phyloP scores from a whole-genome alignment of 2,113 vertebrate genomes.

The Eira barbara region DNA sequence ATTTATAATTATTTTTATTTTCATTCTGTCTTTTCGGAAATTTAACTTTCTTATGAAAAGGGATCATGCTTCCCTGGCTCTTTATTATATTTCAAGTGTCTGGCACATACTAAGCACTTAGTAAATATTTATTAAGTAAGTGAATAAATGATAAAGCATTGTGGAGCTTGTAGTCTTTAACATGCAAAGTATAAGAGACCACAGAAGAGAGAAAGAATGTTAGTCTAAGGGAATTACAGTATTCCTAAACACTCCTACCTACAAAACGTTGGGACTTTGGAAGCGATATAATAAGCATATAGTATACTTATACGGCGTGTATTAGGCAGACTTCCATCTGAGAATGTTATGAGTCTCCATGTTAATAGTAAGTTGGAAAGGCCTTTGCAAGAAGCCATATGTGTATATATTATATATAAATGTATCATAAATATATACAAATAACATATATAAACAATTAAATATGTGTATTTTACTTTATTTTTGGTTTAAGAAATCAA shows the following conservation, averaged over 20 bases:
- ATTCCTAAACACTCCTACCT: neutral
- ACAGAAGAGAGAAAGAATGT: neutral
- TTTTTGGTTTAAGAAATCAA: neutral
- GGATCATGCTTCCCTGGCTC: neutral
- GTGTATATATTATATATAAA: neutral
- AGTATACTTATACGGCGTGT: neutral
- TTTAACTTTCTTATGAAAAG: neutral
- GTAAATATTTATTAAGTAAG: neutral
- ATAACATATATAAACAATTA: neutral
- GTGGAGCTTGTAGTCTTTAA: neutral
- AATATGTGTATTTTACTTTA: neutral
- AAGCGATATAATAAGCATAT: neutral
- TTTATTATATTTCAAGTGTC: neutral
- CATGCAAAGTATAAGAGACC: neutral
- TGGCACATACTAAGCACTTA: neutral
- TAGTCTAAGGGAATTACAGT: neutral
- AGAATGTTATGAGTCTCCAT: neutral
- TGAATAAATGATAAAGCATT: neutral
- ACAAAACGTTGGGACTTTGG: neutral
- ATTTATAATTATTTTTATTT: neutral
- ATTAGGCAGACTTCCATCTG: neutral
- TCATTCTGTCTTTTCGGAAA: neutral
- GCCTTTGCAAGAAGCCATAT: neutral
- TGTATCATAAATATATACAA: neutral
- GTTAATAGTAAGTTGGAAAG: neutral